phyloP scores from a whole-genome alignment of 2,797 vertebrate species.

The Channa striata region DNA sequence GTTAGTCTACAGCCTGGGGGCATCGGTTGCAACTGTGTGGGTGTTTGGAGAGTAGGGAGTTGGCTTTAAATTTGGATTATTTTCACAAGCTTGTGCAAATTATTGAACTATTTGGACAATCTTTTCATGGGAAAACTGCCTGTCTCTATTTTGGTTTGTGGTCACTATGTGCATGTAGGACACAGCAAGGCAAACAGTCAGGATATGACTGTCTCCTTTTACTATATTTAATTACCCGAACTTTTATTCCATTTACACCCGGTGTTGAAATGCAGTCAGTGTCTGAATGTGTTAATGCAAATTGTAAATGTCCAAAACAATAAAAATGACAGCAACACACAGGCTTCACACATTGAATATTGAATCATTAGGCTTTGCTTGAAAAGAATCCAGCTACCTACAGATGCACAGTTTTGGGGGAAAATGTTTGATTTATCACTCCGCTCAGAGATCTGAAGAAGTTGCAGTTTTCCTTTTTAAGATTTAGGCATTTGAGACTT shows the following conservation, averaged over 20 bases:
- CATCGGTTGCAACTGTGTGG: too few relatives aligned
- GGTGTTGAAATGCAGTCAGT: not conserved
- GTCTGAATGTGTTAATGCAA: too few relatives aligned
- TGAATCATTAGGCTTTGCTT: not conserved
- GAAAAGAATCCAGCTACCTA: not conserved
- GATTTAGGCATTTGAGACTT: slow-evolving; percentile 2
- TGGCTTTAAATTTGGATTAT: too few relatives aligned
- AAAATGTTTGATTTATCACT: not conserved
- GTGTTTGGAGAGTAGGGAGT: not conserved
- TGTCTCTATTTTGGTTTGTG: too few relatives aligned
- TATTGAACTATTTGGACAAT: not conserved
- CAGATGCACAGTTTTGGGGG: not conserved
- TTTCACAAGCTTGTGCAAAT: not conserved
- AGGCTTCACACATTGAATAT: not conserved
- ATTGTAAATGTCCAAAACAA: not conserved
- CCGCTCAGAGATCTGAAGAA: not conserved
- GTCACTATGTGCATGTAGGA: too few relatives aligned
- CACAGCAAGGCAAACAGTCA: not conserved
- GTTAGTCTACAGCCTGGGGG: too few relatives aligned
- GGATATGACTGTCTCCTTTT: too few relatives aligned
- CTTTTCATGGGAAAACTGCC: too few relatives aligned
- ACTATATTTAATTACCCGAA: too few relatives aligned
- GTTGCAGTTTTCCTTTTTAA: not conserved
- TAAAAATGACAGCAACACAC: not conserved
- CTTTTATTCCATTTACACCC: not conserved